Percentiles rank a stretch among this genome's conserved stretches.
Conservation (phyloP, 2,113 vertebrate genomes). For the Cottus gobio region DNA sequence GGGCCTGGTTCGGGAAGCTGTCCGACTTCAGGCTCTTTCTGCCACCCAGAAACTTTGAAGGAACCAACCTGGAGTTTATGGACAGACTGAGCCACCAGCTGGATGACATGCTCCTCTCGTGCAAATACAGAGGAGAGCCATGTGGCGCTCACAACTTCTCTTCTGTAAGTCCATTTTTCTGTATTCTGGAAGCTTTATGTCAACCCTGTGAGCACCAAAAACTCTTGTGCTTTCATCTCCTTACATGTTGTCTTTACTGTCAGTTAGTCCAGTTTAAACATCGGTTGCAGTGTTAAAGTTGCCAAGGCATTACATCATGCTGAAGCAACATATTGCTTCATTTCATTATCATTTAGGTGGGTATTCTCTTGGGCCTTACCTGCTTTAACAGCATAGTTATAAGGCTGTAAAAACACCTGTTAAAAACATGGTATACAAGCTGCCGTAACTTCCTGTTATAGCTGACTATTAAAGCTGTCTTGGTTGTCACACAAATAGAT, state of each 20-base stretch:
- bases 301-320: slow-evolving; percentile 11
- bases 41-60: slow-evolving; percentile 95
- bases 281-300: background rate
- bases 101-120: slow-evolving; percentile 98
- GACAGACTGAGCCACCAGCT: slow-evolving; percentile 96
- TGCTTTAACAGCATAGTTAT: background rate
- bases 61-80: slow-evolving; percentile 96
- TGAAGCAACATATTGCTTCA: background rate
- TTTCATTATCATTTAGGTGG: slow-evolving; percentile 3
- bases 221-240: background rate
- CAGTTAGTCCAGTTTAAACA: background rate
- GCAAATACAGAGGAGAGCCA: slow-evolving; percentile 95
- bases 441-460: background rate
- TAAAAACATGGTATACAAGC: slow-evolving; percentile 3
- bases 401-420: slow-evolving; percentile 6
- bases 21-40: slow-evolving; percentile 96
- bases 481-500: background rate
- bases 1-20: slow-evolving; percentile 94
- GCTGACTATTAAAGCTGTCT: slow-evolving; percentile 13
- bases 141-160: slow-evolving; percentile 98
- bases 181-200: background rate
- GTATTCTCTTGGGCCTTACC: background rate
- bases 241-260: background rate
- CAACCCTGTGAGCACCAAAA: background rate
- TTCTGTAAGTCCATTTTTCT: slow-evolving; percentile 88